Percentiles rank a stretch among this genome's conserved stretches.
These are phyloP conservation scores for Villa cingulata DNA, from an alignment of 2,888 invertebrate species.

Conservation along the genomic window DNA sequence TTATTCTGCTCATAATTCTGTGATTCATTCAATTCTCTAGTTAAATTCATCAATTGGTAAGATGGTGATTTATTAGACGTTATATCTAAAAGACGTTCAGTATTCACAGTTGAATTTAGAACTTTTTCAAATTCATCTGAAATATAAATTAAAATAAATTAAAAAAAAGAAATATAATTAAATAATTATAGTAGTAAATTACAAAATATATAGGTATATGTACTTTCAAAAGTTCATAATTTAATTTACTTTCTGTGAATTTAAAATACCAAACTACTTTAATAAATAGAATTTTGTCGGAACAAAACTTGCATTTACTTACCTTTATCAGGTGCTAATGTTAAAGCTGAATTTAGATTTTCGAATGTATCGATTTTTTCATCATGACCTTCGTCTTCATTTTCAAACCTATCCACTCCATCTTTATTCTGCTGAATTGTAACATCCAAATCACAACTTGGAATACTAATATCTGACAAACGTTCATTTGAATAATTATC, in stretches of 20 bases:
- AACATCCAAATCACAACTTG: constrained; percentile 3
- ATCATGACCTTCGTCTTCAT: not conserved
- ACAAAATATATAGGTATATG: too few relatives aligned
- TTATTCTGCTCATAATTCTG: constrained; percentile 17
- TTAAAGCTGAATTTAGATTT: constrained; percentile 20
- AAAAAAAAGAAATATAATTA: too few relatives aligned
- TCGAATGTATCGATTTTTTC: not conserved
- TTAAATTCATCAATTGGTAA: constrained; percentile 24
- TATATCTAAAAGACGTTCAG: constrained; percentile 27
- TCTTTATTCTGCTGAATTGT: not conserved
- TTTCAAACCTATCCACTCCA: not conserved
- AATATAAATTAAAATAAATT: not conserved
- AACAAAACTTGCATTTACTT: not conserved
- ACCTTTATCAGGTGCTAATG: constrained; percentile 17
- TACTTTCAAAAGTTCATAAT: too few relatives aligned
- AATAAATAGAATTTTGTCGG: too few relatives aligned
- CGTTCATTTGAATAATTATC: constrained; percentile 3
- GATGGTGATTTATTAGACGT: constrained; percentile 21
- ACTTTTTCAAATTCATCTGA: not conserved
- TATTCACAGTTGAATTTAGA: constrained; percentile 25
- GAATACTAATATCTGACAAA: constrained; percentile 5
- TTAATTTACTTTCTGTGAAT: too few relatives aligned
- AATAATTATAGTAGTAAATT: too few relatives aligned
- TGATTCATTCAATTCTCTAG: constrained; percentile 24
- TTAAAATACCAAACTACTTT: too few relatives aligned